phyloP scores from a whole-genome alignment of 2,113 vertebrate genomes.

The Pygoscelis adeliae region DNA sequence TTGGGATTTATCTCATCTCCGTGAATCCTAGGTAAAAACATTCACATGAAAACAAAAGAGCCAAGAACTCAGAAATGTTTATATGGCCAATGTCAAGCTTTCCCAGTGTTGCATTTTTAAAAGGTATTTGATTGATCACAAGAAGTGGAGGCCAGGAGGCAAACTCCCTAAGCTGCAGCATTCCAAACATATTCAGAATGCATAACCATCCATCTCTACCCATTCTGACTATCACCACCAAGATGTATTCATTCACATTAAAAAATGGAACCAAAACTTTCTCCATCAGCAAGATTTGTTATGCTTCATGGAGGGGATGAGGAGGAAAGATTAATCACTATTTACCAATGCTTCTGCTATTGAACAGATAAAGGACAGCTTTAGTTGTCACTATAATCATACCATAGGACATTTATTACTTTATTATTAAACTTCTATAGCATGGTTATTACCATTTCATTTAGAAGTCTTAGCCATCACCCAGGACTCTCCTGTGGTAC shows the following conservation, averaged over 20 bases:
- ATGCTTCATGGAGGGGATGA: not conserved
- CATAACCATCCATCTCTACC: not conserved
- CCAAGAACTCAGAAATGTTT: not conserved
- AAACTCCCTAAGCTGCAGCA: not conserved
- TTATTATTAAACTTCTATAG: not conserved
- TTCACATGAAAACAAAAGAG: not conserved
- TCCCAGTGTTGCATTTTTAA: not conserved
- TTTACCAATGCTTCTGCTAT: not conserved
- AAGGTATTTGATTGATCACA: not conserved
- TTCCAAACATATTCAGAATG: not conserved
- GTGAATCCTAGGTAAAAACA: not conserved
- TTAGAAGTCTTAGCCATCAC: not conserved
- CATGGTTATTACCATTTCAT: not conserved
- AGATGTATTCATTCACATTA: not conserved
- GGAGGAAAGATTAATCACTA: not conserved
- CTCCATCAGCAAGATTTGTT: not conserved
- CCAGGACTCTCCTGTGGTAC: not conserved
- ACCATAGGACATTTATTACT: not conserved
- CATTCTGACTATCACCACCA: not conserved
- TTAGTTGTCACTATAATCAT: not conserved
- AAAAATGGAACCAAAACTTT: not conserved
- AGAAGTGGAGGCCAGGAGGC: not conserved
- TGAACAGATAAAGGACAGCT: not conserved
- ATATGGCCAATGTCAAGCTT: not conserved
- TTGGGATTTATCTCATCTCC: not conserved